Conservation (phyloP, 30 jellyfish, hydroid and myxozoan species). For the Aurelia aurita region DNA sequence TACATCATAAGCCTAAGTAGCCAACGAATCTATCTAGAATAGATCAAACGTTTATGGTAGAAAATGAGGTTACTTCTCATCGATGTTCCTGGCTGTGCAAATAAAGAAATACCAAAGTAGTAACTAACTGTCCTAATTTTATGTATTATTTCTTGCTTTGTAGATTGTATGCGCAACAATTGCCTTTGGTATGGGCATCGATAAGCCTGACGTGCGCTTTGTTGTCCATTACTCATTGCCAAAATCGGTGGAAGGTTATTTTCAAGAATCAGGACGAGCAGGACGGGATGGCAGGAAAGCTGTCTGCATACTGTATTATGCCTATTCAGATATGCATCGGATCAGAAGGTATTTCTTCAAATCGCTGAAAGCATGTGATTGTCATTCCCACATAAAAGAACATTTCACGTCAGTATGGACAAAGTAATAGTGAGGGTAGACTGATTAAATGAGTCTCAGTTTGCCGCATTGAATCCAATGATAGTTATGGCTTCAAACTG, state of each 20-base stretch:
- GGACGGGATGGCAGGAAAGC: conserved; percentile 99
- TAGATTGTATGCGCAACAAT: conserved; percentile 98
- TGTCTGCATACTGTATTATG: conserved; percentile 84
- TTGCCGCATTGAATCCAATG: too few relatives aligned
- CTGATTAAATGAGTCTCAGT: too few relatives aligned
- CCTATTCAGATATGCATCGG: conserved; percentile 92
- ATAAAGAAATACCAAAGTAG: too few relatives aligned
- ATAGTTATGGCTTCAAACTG: too few relatives aligned
- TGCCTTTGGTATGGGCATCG: conserved; percentile 99
- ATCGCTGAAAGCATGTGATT: too few relatives aligned
- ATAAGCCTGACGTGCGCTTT: conserved; percentile 98
- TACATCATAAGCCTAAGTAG: too few relatives aligned
- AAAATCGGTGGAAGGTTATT: conserved; percentile 97
- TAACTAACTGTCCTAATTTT: too few relatives aligned
- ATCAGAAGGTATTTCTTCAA: conserved; percentile 74
- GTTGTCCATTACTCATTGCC: conserved; percentile 98
- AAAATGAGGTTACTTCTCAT: too few relatives aligned
- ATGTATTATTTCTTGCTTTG: background rate
- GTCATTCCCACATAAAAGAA: background rate
- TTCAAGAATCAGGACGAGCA: conserved; percentile 99
- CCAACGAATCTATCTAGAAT: too few relatives aligned
- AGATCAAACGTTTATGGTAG: too few relatives aligned
- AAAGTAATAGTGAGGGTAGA: background rate
- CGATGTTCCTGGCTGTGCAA: too few relatives aligned
- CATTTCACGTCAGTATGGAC: background rate